Evolutionary conservation across 2,888 invertebrate genomes (phyloP).

Genomic region (Tinea trinotella): DNA sequence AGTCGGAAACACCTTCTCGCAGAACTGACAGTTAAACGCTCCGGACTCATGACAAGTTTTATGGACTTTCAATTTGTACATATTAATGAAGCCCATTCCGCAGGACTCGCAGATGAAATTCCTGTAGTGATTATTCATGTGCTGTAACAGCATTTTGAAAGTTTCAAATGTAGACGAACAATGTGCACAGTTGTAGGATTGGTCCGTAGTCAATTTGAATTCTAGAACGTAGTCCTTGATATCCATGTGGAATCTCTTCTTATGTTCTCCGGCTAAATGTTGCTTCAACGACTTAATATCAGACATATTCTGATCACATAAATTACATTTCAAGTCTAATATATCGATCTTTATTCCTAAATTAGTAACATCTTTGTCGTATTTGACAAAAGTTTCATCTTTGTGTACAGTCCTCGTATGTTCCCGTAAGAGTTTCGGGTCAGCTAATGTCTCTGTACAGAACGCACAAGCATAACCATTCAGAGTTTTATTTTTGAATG

Average conservation of each 20-base stretch:
- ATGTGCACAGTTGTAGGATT: conserved; percentile 46
- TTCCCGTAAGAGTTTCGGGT: conserved; percentile 39
- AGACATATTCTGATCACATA: conserved; percentile 36
- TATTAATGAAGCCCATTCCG: conserved; percentile 56
- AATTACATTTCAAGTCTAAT: conserved; percentile 33
- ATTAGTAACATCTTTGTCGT: conserved; percentile 7
- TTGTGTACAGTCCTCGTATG: conserved; percentile 21
- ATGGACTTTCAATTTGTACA: conserved; percentile 32
- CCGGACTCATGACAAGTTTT: conserved; percentile 45
- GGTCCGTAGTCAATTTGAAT: conserved; percentile 50
- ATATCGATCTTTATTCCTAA: conserved; percentile 41
- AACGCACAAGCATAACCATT: conserved; percentile 49
- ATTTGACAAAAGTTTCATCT: not conserved
- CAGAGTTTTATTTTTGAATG: conserved; percentile 49
- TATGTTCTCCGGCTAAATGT: conserved; percentile 40
- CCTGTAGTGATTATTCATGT: conserved; percentile 53
- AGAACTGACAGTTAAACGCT: conserved; percentile 31
- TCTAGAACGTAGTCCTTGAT: conserved; percentile 53
- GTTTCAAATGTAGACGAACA: conserved; percentile 52
- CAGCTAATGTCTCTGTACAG: conserved; percentile 41
- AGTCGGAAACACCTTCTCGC: conserved; percentile 37
- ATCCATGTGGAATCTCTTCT: conserved; percentile 37
- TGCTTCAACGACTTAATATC: conserved; percentile 36
- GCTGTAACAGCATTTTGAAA: conserved; percentile 57
- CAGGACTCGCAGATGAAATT: conserved; percentile 66